A percentile compares a stretch with the other conserved stretches of the same genome.
phyloP scores from a whole-genome alignment of 2,113 vertebrate genomes.

The Physeter macrocephalus region DNA sequence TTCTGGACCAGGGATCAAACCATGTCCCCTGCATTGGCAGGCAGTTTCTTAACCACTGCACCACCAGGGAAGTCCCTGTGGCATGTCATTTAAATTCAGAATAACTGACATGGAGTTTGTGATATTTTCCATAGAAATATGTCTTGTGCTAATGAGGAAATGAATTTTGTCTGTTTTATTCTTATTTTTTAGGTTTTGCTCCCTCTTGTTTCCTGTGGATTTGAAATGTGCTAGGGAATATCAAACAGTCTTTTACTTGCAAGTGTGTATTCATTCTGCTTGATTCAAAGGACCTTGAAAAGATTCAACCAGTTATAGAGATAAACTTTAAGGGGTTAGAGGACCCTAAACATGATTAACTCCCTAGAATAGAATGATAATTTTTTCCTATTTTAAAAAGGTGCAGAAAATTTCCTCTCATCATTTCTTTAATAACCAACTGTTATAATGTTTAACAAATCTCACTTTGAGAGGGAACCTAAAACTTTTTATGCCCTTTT shows the following conservation, averaged over 20 bases:
- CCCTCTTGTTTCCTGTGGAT: not conserved
- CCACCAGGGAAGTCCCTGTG: not conserved
- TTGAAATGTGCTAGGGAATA: not conserved
- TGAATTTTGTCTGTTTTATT: not conserved
- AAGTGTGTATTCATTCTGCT: not conserved
- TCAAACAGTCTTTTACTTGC: not conserved
- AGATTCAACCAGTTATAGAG: not conserved
- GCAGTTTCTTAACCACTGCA: too few relatives aligned
- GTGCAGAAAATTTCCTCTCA: not conserved
- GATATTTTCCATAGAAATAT: not conserved
- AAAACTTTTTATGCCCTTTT: not conserved
- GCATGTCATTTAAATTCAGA: not conserved
- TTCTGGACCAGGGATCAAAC: too few relatives aligned
- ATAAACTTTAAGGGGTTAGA: not conserved
- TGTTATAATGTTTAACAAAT: conserved; percentile 4
- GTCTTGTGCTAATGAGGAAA: conserved; percentile 10
- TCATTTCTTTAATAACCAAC: conserved; percentile 10
- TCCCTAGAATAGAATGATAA: not conserved
- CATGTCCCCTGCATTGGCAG: too few relatives aligned
- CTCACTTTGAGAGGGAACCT: not conserved
- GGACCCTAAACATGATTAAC: not conserved
- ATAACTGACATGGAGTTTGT: not conserved
- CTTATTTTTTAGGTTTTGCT: conserved; percentile 20
- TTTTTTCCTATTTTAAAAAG: conserved; percentile 28
- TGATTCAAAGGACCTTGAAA: conserved; percentile 4